These are phyloP conservation scores for Cylas formicarius DNA, from an alignment of 1,140 invertebrate genomes.

Conservation along the genomic window DNA sequence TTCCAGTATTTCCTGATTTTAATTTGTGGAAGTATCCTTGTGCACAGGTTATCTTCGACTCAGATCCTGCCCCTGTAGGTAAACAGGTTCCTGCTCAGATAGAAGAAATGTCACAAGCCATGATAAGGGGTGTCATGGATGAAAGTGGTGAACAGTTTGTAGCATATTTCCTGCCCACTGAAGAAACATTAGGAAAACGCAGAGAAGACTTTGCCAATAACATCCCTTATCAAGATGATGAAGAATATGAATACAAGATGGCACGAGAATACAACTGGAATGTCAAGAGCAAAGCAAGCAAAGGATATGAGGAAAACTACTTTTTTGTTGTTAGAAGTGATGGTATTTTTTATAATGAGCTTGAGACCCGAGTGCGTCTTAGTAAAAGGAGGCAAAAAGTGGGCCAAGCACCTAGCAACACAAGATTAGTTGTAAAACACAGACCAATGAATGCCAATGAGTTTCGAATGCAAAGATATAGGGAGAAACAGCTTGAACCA, in stretches of 20 bases:
- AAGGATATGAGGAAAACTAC: conserved; percentile 98
- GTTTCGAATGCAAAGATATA: conserved; percentile 75
- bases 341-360: conserved; percentile 92
- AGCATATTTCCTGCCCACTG: conserved; percentile 93
- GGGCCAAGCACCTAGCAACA: conserved; percentile 68
- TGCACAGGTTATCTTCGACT: conserved; percentile 97
- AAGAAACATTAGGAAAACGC: conserved; percentile 84
- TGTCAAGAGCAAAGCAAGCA: conserved; percentile 95
- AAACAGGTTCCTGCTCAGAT: conserved; percentile 77
- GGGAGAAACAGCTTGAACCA: conserved; percentile 84
- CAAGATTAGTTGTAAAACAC: conserved; percentile 83
- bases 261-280: conserved; percentile 97
- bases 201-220: conserved; percentile 68
- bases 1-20: conserved; percentile 91
- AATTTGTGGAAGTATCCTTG: conserved; percentile 95
- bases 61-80: conserved; percentile 83
- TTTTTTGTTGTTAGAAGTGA: conserved; percentile 90
- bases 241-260: conserved; percentile 93
- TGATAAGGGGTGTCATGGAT: conserved; percentile 97
- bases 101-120: conserved; percentile 97
- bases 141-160: conserved; percentile 98
- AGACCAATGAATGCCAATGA: conserved; percentile 79
- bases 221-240: conserved; percentile 84
- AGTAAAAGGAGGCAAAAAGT: conserved; percentile 80
- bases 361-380: conserved; percentile 90